Base-by-base conservation (phyloP, 2,797 vertebrate genomes). In the Hirundo rustica region DNA sequence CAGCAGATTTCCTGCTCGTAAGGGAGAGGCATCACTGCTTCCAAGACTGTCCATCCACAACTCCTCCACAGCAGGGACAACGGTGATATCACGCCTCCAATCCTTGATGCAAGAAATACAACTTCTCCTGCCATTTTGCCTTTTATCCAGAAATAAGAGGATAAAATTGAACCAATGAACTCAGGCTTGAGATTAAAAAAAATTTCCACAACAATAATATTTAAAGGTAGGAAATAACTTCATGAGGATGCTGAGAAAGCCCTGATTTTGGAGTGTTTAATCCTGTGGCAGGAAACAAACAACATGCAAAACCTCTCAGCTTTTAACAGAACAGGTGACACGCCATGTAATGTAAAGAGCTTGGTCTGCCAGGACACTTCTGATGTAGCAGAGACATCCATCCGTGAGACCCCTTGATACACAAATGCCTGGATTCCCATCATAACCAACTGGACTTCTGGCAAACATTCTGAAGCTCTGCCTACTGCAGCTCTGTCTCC, bases 161-260 rank as follows among this genome's bases (percentile, higher is more conserved):
- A 91, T 92, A 87, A 91, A 89, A 73, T 6, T 27, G 42, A 89
- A 81, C 38, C 64, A 74, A 16, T 23, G 34, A 32, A 89, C 27
- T 48, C 48, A 81, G 50, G 61, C 45, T 57, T 50, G 27, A 89
- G 67, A 85, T 82, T 44, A 92, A 92, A 94, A 48, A 70, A 79
- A 71, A 82, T 57, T 36, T 85, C 77, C 38, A 57, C 61, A 1
- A 71, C 53, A 58, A 60, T 91, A 71, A 77, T 68, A 53, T 87
- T 91, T 79, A 87, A 95, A 91, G 38, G 72, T 71, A 77, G 61
- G 53, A 87, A 88, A 83, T 61, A 79, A 80, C 25, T 82, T 92
- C 61, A 55, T 2, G 6, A 87, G 84, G 61, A 77, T 38, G 84
- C 47, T 13, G 48, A 80, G 67, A 91, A 94, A 85, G 38, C 38